phyloP scores from a whole-genome alignment of 2,113 vertebrate genomes.

The Pygathrix nemaeus region DNA sequence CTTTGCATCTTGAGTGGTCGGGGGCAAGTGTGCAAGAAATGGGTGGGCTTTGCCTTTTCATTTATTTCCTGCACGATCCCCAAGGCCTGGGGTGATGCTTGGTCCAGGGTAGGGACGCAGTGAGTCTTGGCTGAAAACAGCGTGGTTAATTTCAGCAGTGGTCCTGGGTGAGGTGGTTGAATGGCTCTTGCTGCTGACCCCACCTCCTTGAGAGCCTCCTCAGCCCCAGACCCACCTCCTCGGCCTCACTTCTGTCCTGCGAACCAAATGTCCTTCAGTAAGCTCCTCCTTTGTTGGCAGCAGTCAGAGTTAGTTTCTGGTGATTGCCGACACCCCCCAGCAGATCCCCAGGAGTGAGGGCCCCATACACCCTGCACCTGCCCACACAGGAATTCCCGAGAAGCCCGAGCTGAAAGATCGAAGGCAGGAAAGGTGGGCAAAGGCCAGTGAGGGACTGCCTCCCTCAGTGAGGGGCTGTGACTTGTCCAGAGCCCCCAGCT shows the following conservation, averaged over 20 bases:
- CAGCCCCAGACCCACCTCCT: not conserved
- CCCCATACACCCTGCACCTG: rapidly evolving
- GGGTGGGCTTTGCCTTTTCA: not conserved
- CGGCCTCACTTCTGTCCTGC: rapidly evolving
- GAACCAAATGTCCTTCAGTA: rapidly evolving
- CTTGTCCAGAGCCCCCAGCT: too few species aligned
- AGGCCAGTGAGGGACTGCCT: not conserved
- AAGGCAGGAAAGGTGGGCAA: not conserved
- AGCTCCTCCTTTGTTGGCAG: not conserved
- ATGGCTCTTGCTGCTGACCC: not conserved
- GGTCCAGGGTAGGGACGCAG: not conserved
- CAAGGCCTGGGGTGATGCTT: rapidly evolving
- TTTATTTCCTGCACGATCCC: not conserved
- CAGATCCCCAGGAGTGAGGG: rapidly evolving
- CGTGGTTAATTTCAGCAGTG: rapidly evolving
- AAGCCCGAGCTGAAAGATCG: rapidly evolving
- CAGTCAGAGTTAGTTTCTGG: rapidly evolving
- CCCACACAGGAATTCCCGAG: rapidly evolving
- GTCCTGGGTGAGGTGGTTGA: rapidly evolving
- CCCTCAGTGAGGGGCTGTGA: too few species aligned
- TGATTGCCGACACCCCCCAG: rapidly evolving
- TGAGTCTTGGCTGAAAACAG: rapidly evolving
- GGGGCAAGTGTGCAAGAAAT: rapidly evolving
- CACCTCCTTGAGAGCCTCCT: rapidly evolving
- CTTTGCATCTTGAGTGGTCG: rapidly evolving